Evolutionary conservation across 2,113 vertebrate genomes (phyloP), one percentile per base, ranked within the genome.

Genomic region (Cnemophilus loriae): DNA sequence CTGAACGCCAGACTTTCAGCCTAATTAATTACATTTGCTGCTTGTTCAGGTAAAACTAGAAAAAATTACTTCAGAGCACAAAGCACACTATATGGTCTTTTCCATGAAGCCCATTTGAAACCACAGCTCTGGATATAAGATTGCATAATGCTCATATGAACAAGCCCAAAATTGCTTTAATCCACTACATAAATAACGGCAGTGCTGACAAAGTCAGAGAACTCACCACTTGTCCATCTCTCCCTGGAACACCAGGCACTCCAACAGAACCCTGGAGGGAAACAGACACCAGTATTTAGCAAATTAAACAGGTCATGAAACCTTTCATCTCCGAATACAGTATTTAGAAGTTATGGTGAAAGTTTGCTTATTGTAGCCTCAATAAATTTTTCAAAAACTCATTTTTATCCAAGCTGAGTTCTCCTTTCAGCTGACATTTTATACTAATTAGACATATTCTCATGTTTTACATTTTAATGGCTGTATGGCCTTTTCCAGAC

Each of bases 181-280:
- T 79, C 70, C 80, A 37, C 26, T 27, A 69, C 41, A 49, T 89
- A 91, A 95, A 91, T 80, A 84, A 73, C 10, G 52, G 35, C 53
- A 83, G 39, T 50, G 64, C 61, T 80, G 89, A 90, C 68, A 35
- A 50, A 95, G 86, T 85, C 55, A 33, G 64, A 57, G 35, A 97
- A 96, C 98, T 98, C 97, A 99, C 99, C 99, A 99, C 99, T 92
- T 98, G 98, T 88, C 99, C 99, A 21, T 99, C 98, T 78, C 97
- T 96, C 91, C 99, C 99, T 81, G 99, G 97, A 81, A 98, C 92
- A 52, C 99, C 99, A 90, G 99, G 98, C 79, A 96, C 96, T 76
- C 99, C 99, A 1, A 98, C 20, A 42, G 98, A 98, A 96, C 99
- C 99, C 99, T 99, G 85, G 50, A 84, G 63, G 84, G 47, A 97